Percentiles rank a stretch among this genome's conserved stretches.
These are phyloP conservation scores for Lumbricus terrestris DNA, from an alignment of 2,888 invertebrate species.

Conservation along the genomic window DNA sequence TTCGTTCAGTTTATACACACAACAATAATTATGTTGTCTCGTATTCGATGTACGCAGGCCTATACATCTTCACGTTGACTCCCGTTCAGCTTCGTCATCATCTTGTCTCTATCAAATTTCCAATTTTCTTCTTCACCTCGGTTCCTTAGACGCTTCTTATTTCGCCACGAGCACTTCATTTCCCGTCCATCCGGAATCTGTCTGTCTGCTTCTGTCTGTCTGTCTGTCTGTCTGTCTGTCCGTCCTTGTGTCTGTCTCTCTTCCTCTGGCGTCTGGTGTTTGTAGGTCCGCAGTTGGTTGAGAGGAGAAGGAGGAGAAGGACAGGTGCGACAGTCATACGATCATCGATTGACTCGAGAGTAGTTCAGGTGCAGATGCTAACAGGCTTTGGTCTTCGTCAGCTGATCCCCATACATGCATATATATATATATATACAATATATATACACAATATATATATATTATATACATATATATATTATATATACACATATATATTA, in stretches of 20 bases:
- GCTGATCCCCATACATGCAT: background rate
- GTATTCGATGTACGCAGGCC: too few relatives aligned
- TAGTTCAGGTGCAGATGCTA: constrained; percentile 3
- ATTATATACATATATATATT: too few relatives aligned
- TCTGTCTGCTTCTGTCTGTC: background rate
- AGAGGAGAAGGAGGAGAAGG: background rate
- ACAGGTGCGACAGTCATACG: constrained; percentile 3
- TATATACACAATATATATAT: too few relatives aligned
- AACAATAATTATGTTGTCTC: too few relatives aligned
- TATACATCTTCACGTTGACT: background rate
- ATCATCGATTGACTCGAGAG: background rate
- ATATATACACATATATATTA: too few relatives aligned
- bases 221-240: background rate
- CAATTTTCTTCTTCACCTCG: background rate
- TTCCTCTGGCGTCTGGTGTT: background rate
- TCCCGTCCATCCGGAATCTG: background rate
- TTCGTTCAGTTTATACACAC: too few relatives aligned
- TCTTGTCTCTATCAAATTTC: background rate
- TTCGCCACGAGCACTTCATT: background rate
- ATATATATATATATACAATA: too few relatives aligned
- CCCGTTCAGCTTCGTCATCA: too few relatives aligned
- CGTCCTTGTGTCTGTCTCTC: background rate
- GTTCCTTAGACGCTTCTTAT: background rate
- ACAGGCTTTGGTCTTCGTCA: background rate
- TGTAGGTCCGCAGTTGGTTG: background rate